These are phyloP conservation scores for Syngnathus typhle DNA, from an alignment of 2,113 vertebrate genomes.

Conservation along the genomic window DNA sequence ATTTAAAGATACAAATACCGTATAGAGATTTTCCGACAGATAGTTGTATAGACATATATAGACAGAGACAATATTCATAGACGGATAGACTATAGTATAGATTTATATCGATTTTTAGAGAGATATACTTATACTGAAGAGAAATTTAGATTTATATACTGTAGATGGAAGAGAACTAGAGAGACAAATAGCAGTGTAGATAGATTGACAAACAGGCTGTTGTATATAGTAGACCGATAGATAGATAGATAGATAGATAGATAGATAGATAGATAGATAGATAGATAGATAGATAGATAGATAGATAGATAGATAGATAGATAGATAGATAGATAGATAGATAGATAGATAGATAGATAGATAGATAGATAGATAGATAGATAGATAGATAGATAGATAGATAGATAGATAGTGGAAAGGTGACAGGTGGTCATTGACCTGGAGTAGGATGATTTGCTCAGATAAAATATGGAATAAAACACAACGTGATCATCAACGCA, in stretches of 20 bases:
- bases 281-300: too few species aligned
- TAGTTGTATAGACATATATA: neutral
- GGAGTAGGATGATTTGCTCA: neutral
- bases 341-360: neutral
- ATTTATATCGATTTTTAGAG: too few species aligned
- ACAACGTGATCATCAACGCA: neutral
- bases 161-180: too few species aligned
- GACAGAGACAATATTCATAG: neutral
- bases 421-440: neutral
- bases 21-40: neutral
- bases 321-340: neutral
- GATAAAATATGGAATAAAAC: neutral
- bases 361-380: slow-evolving; percentile 1
- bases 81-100: neutral
- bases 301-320: neutral
- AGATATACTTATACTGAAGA: too few species aligned
- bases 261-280: too few species aligned
- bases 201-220: too few species aligned
- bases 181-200: too few species aligned
- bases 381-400: neutral
- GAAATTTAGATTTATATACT: too few species aligned
- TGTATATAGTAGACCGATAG: too few species aligned
- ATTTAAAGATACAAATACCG: neutral
- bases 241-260: neutral
- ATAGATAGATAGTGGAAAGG: neutral